These are phyloP conservation scores for Mycalesis mineus DNA, from an alignment of 2,888 invertebrate species.

Conservation along the genomic window DNA sequence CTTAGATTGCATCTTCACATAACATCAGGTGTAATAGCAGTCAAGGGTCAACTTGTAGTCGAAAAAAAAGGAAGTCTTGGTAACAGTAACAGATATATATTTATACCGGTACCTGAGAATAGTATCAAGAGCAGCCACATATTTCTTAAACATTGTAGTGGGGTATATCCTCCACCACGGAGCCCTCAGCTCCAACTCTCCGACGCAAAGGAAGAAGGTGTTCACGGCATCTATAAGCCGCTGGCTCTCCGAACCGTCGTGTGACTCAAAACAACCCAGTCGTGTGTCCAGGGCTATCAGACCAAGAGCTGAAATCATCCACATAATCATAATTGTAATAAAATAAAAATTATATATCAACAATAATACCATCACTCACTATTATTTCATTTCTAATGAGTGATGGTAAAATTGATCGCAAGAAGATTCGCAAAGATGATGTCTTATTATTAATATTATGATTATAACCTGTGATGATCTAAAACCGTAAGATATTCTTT, in stretches of 20 bases:
- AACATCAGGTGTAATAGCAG: no score
- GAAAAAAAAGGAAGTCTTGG: no score
- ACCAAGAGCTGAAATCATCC: slow-evolving; percentile 75
- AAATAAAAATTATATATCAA: neutral
- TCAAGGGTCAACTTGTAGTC: no score
- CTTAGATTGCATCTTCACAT: no score
- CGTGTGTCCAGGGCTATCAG: slow-evolving; percentile 82
- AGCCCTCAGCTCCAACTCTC: slow-evolving; percentile 80
- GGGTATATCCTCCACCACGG: slow-evolving; percentile 83
- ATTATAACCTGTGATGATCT: no score
- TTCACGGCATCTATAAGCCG: slow-evolving; percentile 81
- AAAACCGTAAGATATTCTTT: no score
- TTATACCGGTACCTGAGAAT: slow-evolving; percentile 77
- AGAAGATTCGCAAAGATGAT: no score
- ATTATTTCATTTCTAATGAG: no score
- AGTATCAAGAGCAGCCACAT: slow-evolving; percentile 82
- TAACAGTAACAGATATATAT: neutral
- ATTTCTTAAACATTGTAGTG: slow-evolving; percentile 80
- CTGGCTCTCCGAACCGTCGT: slow-evolving; percentile 79
- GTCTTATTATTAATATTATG: no score
- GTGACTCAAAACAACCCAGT: slow-evolving; percentile 80
- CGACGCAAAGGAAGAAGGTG: slow-evolving; percentile 82
- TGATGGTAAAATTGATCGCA: no score
- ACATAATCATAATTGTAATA: neutral
- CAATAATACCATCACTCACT: no score